These are phyloP conservation scores for Panurus biarmicus DNA, from an alignment of 2,113 vertebrate genomes.

Conservation along the genomic window DNA sequence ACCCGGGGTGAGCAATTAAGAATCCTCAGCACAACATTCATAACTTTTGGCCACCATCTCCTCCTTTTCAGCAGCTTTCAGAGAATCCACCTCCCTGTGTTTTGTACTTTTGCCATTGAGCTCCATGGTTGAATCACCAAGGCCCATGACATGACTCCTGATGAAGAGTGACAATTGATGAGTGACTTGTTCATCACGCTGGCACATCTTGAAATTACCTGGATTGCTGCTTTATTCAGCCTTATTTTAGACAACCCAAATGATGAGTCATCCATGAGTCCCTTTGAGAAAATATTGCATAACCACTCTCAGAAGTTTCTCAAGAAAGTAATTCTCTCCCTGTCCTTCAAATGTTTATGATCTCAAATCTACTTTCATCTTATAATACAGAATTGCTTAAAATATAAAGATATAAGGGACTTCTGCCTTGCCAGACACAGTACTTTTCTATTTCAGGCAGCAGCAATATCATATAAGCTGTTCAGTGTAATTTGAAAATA, in stretches of 20 bases:
- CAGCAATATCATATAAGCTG: not conserved
- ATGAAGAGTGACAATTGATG: not conserved
- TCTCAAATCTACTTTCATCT: not conserved
- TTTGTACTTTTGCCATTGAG: not conserved
- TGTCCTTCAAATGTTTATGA: conserved; percentile 1
- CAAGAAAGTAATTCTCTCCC: not conserved
- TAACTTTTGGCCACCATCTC: not conserved
- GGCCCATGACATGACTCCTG: not conserved
- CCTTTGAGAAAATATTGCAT: not conserved
- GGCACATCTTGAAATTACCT: not conserved
- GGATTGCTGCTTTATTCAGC: not conserved
- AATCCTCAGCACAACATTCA: not conserved
- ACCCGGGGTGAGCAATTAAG: not conserved
- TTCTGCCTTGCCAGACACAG: not conserved
- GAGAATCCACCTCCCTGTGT: not conserved
- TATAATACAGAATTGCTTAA: not conserved
- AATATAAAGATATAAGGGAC: not conserved
- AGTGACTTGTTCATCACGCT: not conserved
- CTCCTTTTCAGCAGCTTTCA: not conserved
- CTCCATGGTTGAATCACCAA: not conserved
- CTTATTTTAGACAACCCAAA: not conserved
- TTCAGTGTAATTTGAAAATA: not conserved
- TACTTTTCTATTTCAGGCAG: conserved; percentile 14
- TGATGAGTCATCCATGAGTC: not conserved
- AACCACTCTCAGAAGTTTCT: not conserved